Evolutionary conservation across 2,797 vertebrate species (phyloP).

Genomic region (Balearica regulorum): DNA sequence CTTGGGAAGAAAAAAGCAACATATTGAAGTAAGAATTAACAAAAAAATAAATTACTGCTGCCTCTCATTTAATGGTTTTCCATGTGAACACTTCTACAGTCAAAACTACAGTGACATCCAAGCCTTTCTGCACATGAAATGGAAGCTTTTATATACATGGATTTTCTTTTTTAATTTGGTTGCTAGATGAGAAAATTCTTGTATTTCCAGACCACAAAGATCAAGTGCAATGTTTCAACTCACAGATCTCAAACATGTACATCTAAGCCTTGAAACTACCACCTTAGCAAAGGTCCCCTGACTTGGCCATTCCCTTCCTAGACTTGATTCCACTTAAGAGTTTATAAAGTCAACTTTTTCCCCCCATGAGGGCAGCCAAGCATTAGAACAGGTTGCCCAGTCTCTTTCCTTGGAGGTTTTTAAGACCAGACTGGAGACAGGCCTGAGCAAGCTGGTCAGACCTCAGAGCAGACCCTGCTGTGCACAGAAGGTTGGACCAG

Average conservation of each 20-base stretch:
- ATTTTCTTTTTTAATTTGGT: neutral
- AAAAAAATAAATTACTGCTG: neutral
- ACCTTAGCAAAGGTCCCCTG: neutral
- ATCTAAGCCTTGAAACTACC: neutral
- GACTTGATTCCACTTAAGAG: too few species aligned
- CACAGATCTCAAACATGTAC: neutral
- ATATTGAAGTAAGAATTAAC: neutral
- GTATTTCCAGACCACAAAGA: neutral
- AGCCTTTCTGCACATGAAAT: neutral
- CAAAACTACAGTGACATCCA: neutral
- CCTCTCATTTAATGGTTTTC: neutral
- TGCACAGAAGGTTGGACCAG: neutral
- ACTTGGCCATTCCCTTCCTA: neutral
- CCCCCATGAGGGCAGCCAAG: neutral
- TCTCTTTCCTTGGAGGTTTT: neutral
- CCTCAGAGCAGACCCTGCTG: neutral
- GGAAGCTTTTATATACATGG: neutral
- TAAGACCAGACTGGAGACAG: neutral
- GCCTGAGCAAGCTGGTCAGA: too few species aligned
- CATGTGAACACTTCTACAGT: neutral
- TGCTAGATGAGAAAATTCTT: neutral
- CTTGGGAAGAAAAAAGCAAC: neutral
- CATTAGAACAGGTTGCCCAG: neutral
- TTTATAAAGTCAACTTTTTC: fast-evolving
- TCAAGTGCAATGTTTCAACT: neutral